phyloP scores from a whole-genome alignment of 2,888 invertebrate species.

The Ochlodes sylvanus region DNA sequence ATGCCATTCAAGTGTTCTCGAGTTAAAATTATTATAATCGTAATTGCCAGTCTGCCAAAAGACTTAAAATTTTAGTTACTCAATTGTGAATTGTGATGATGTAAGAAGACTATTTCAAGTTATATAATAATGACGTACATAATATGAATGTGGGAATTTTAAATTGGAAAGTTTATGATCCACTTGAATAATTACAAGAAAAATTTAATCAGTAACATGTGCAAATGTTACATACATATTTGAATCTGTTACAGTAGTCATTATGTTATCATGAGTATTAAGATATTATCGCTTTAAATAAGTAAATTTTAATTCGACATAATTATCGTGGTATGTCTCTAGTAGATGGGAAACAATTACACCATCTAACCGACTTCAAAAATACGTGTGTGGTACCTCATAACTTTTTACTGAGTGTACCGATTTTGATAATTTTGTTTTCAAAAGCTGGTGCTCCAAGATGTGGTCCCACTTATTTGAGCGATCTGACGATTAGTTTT shows the following conservation, averaged over 20 bases:
- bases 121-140: no score
- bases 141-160: background rate
- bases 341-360: background rate
- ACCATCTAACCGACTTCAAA: no score
- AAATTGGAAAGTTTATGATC: background rate
- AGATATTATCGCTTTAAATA: background rate
- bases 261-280: background rate
- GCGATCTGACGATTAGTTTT: no score
- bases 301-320: background rate
- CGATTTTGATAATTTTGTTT: no score
- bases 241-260: background rate
- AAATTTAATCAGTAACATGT: background rate
- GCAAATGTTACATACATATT: background rate
- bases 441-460: no score
- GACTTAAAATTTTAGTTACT: conserved; percentile 11
- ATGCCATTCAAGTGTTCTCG: background rate
- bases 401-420: no score
- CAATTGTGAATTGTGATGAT: background rate
- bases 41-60: conserved; percentile 15
- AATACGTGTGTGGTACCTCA: no score
- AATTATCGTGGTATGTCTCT: background rate
- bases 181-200: background rate
- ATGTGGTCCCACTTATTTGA: no score
- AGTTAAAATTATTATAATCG: background rate
- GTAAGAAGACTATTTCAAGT: background rate